phyloP scores from a whole-genome alignment of 2,113 vertebrate species.

The Danionella cerebrum region DNA sequence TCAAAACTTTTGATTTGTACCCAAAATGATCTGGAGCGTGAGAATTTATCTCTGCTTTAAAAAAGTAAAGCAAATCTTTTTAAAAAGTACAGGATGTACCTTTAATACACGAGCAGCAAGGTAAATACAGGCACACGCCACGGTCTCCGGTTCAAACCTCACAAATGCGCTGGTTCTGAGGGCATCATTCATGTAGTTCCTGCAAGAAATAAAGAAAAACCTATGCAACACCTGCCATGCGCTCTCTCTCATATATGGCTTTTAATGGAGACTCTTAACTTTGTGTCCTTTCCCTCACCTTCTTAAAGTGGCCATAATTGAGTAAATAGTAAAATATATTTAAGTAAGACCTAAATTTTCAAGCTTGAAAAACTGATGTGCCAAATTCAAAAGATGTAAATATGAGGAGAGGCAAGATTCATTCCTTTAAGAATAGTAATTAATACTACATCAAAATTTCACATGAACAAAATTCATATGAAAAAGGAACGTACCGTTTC shows the following conservation, averaged over 20 bases:
- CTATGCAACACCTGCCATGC: slow-evolving; percentile 47
- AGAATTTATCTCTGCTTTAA: too few species aligned
- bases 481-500: slow-evolving; percentile 66
- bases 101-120: slow-evolving; percentile 92
- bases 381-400: not conserved
- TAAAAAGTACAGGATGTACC: slow-evolving; percentile 67
- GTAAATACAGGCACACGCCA: slow-evolving; percentile 97
- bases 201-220: slow-evolving; percentile 51
- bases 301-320: slow-evolving; percentile 41
- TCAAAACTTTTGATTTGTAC: too few species aligned
- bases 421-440: not conserved
- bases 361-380: too few species aligned
- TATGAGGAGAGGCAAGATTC: slow-evolving; percentile 7
- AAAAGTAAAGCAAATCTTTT: too few species aligned
- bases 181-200: slow-evolving; percentile 99
- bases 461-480: slow-evolving; percentile 64
- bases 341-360: not conserved
- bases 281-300: slow-evolving; percentile 58
- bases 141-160: slow-evolving; percentile 92
- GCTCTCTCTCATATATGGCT: slow-evolving; percentile 54
- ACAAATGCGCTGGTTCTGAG: slow-evolving; percentile 95
- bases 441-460: slow-evolving; percentile 4
- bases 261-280: slow-evolving; percentile 56
- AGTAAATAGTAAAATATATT: not conserved
- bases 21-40: too few species aligned